Conservation (phyloP, 1,140 invertebrate genomes). For the Drosophila varians region DNA sequence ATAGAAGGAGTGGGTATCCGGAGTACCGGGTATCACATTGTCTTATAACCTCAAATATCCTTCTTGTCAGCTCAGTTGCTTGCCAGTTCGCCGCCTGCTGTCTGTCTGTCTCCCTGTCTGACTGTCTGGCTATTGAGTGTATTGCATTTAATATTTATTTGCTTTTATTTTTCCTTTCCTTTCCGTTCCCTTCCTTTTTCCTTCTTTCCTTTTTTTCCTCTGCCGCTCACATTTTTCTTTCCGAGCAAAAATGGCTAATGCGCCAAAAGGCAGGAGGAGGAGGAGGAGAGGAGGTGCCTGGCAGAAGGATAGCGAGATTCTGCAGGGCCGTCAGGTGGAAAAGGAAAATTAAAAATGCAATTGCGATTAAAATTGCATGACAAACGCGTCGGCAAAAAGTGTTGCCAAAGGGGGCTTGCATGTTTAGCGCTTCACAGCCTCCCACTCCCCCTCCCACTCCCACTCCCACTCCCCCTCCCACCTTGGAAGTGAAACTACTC, state of each 20-base stretch:
- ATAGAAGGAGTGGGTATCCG: too few species aligned
- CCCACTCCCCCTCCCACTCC: too few species aligned
- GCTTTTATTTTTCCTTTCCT: slow-evolving; percentile 71
- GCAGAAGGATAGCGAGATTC: slow-evolving; percentile 20
- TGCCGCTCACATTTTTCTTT: slow-evolving; percentile 60
- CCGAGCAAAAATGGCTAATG: slow-evolving; percentile 6
- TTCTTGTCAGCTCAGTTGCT: slow-evolving; percentile 41
- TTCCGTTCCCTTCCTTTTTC: too few species aligned
- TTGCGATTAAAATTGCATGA: slow-evolving; percentile 81
- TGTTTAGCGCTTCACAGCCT: slow-evolving; percentile 66
- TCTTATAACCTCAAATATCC: neutral
- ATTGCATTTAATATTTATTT: slow-evolving; percentile 82
- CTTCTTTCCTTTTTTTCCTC: slow-evolving; percentile 5
- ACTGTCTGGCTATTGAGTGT: slow-evolving; percentile 70
- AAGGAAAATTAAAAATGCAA: slow-evolving; percentile 81
- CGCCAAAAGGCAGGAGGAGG: too few species aligned
- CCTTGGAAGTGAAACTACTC: too few species aligned
- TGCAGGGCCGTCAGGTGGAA: slow-evolving; percentile 64
- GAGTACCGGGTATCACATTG: neutral
- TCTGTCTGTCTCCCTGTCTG: slow-evolving; percentile 13
- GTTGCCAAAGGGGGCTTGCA: slow-evolving; percentile 56
- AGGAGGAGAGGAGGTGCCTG: neutral
- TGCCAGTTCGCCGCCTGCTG: slow-evolving; percentile 56
- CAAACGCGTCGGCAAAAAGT: slow-evolving; percentile 74
- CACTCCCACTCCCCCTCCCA: too few species aligned